Evolutionary conservation across 1,140 invertebrate genomes (phyloP), one percentile per base, ranked within the genome.

Genomic region (Heliothis subflexa): DNA sequence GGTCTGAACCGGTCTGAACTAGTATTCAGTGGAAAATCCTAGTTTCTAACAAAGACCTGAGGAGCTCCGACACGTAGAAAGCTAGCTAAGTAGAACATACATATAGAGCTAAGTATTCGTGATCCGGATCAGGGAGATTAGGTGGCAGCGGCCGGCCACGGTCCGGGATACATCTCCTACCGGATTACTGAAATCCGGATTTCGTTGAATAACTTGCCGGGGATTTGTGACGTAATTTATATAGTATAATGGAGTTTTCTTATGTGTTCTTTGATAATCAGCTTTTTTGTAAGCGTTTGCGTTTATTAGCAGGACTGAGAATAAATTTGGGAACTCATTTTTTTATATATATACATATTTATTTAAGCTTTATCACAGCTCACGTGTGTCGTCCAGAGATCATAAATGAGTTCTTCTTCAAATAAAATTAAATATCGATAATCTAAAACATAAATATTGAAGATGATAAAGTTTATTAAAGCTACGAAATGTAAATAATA

Each of bases 141-240:
- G 89, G 88, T 78, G 84, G 80, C 85, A 80, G 86, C 86, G 87
- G 87, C 88, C 88, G 87, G 87, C 89, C 88, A 88, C 84, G 78
- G 86, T 71, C 85, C 86, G 87, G 85, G 86, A 88, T 88, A 91
- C 88, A 89, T 91, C 89, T 90, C 86, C 85, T 78, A 86, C 84
- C 82, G 85, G 91, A 90, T 90, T 92, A 92, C 86, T 82, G 76
- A 57, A 82, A 92, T 89, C 88, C 91, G 89, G 88, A 91, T 92
- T 91, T 91, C 86, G 86, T 89, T 86, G 88, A 92, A 92, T 89
- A 90, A 89, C 88, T 89, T 85, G 85, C 83, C 59, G 68, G 73
- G 86, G 83, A 86, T 86, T 90, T 86, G 78, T 85, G 28, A 78
- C 75, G 81, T 88, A 85, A 89, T 88, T 82, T 80, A 81, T 70